Evolutionary conservation across 2,797 vertebrate genomes (phyloP).

Genomic region (Notolabrus celidotus): DNA sequence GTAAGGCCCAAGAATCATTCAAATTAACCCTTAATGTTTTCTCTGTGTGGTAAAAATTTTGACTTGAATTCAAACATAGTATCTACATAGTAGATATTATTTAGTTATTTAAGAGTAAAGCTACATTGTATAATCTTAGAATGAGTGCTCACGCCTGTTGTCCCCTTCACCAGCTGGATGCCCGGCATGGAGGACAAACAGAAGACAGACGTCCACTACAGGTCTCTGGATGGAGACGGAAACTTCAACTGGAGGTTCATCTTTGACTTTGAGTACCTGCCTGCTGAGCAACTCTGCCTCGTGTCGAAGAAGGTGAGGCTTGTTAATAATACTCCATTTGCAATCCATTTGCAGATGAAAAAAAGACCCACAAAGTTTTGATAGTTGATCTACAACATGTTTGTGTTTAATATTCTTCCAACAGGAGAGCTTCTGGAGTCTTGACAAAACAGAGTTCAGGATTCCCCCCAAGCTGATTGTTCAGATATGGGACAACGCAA

Average conservation of each 20-base stretch:
- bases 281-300: conserved; percentile 94
- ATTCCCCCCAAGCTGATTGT: conserved; percentile 93
- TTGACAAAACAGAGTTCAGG: conserved; percentile 97
- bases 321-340: too few relatives aligned
- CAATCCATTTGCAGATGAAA: neutral
- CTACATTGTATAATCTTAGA: too few relatives aligned
- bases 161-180: conserved; percentile 91
- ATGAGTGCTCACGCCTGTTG: neutral
- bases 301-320: conserved; percentile 93
- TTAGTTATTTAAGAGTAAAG: too few relatives aligned
- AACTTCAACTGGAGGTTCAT: conserved; percentile 99
- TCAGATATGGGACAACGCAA: conserved; percentile 99
- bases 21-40: neutral
- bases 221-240: conserved; percentile 97
- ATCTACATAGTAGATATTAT: too few relatives aligned
- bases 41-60: too few relatives aligned
- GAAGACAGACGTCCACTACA: conserved; percentile 99
- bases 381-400: neutral
- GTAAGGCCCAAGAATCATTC: conserved; percentile 77
- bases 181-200: conserved; percentile 98
- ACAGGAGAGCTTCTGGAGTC: conserved; percentile 98
- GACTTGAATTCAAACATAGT: too few relatives aligned
- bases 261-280: conserved; percentile 95
- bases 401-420: neutral
- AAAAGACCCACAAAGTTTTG: neutral